Base-by-base conservation (phyloP, 2,113 vertebrate species). In the Apodemus speciosus region DNA sequence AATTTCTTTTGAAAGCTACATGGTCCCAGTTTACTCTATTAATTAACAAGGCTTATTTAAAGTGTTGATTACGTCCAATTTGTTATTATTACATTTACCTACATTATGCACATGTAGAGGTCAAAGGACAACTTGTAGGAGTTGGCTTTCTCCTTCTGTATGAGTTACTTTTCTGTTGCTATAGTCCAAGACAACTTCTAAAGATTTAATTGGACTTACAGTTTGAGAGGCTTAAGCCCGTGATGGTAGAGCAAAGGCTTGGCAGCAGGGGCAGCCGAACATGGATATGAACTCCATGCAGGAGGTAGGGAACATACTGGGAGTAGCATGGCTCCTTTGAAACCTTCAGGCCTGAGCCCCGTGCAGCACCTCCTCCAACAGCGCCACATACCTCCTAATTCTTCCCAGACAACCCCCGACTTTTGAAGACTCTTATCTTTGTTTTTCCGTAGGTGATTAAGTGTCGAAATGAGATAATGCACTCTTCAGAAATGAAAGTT, bases 381-480 rank as follows among this genome's bases (percentile, higher is more conserved):
- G 8, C 38, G 76, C 23, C 49, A 35, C 9, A 79, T 9, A 49
- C 16, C 49, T 16, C 40, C 14, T 77, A 18, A 35, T 53, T 1
- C 49, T 77, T 77, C 18, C 18, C 32, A 56, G 8, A 25, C n/a
- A 79, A n/a, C 18, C 58, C 35, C 30, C 2, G 16, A 40, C 60
- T 38, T 94, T 85, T n/a, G 87, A 92, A 92, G 77, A 2, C 56
- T 93, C 76, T 8, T 92, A 30, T 89, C 38, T 80, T 58, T 62
- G 6, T 92, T 88, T 88, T 89, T 92, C 51, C 60, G 2, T 92
- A 98, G 98, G 88, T 98, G 69, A 98, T 98, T 94, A 98, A 95
- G 86, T 98, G 98, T 95, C 96, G 97, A 43, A 98, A 98, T 73
- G 97, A 98, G 11, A 96, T 98, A 92, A 98, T 98, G 97, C 97